Evolutionary conservation across 1,140 invertebrate genomes (phyloP).

Genomic region (Aphis craccivora): DNA sequence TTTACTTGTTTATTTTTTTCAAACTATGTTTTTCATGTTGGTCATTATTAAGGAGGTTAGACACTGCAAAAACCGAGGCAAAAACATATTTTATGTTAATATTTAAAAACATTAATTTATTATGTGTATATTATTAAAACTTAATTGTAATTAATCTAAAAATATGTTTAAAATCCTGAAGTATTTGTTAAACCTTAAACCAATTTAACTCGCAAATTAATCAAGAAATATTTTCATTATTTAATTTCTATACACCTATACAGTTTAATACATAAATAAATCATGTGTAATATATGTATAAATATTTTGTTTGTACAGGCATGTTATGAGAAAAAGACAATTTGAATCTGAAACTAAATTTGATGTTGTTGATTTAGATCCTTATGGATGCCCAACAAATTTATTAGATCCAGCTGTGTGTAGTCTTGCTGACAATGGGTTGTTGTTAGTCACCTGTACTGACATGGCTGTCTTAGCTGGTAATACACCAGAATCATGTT

Average conservation of each 20-base stretch:
- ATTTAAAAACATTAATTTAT: not conserved
- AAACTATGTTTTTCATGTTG: not conserved
- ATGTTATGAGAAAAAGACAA: conserved; percentile 65
- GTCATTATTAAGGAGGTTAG: not conserved
- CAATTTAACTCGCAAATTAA: too few species aligned
- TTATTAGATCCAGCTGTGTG: conserved; percentile 95
- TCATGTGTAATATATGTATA: not conserved
- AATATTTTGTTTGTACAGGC: conserved; percentile 58
- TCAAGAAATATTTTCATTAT: too few species aligned
- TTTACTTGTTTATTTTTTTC: not conserved
- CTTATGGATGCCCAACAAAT: conserved; percentile 92
- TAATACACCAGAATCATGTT: conserved; percentile 93
- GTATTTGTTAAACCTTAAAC: not conserved
- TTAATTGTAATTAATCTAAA: not conserved
- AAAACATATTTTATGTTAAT: not conserved
- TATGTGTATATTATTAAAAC: not conserved
- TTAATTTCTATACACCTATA: too few species aligned
- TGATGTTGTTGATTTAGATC: conserved; percentile 94
- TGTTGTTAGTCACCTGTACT: conserved; percentile 95
- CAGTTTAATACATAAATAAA: not conserved
- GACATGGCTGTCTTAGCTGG: conserved; percentile 98
- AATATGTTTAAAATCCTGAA: not conserved
- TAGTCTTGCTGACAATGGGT: conserved; percentile 77
- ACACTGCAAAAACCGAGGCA: not conserved
- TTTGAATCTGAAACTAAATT: conserved; percentile 68